These are phyloP conservation scores for Penaeus monodon DNA, from an alignment of 2,888 invertebrate species.

Conservation along the genomic window DNA sequence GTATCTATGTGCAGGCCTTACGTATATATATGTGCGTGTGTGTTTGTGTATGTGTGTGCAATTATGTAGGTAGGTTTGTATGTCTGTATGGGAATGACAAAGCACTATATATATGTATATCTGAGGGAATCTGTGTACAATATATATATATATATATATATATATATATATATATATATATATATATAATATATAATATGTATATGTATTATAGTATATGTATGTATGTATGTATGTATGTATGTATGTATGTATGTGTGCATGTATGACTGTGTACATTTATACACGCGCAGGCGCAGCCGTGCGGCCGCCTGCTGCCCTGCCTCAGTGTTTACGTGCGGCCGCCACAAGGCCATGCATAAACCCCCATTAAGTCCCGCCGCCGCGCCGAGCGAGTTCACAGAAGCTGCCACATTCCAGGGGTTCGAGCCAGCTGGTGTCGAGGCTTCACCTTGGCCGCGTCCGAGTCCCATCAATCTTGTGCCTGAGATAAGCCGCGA, in stretches of 20 bases:
- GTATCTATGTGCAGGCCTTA: neutral
- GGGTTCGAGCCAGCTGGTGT: too few species aligned
- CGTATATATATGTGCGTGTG: neutral
- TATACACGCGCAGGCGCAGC: neutral
- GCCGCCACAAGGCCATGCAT: slow-evolving; percentile 34
- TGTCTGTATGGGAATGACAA: neutral
- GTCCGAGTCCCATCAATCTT: slow-evolving; percentile 8
- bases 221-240: neutral
- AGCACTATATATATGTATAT: too few species aligned
- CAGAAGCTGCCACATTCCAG: too few species aligned
- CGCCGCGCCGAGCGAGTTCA: neutral
- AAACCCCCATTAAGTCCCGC: slow-evolving; percentile 56
- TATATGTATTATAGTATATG: neutral
- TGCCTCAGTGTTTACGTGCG: neutral
- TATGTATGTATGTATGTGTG: slow-evolving; percentile 24
- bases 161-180: slow-evolving; percentile 24
- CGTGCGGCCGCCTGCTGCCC: neutral
- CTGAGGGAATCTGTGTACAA: neutral
- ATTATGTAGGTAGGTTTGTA: neutral
- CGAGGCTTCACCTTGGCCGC: too few species aligned
- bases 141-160: slow-evolving; percentile 37
- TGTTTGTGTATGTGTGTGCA: neutral
- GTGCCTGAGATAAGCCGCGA: neutral
- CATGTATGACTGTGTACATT: slow-evolving; percentile 13
- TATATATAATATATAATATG: neutral